Base-by-base conservation (phyloP, 2,888 invertebrate species). In the Pristionchus mayeri region DNA sequence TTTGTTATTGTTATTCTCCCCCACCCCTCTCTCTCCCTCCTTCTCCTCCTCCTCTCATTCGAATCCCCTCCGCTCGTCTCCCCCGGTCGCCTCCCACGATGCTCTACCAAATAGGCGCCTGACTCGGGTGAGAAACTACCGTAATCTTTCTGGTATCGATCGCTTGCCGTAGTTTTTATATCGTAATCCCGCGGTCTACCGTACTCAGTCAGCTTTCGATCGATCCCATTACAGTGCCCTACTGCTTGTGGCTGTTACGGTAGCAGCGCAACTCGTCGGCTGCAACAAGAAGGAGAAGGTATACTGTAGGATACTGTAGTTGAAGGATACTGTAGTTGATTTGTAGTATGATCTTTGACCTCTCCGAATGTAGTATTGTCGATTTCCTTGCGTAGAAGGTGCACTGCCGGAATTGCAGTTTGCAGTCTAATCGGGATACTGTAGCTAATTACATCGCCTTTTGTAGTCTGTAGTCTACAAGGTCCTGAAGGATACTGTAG, bases 231-330 rank as follows among this genome's bases (percentile, higher is more conserved):
- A 67, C 67, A 67, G 67, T 67, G 18, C 67, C 21, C 67, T 67
- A 7, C 21, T 67, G 24, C 18, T 67, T 0, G 37, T 60, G 27
- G 67, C 67, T 18, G 37, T 21, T n/a, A 37, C 67, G 18, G 67
- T 21, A n/a, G 34, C 37, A 21, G 34, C 37, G 3, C 21, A 13
- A 0, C 18, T 37, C 34, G 37, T 67, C 37, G 67, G 67, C 67
- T 67, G 67, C n/a, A 27, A 67, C 37, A 67, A 67, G 67, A 67
- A 67, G 67, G 67, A 67, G 37, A 67, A 67, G 67, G 63, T 63
- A n/a, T 57, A 57, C 57, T 57, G 57, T 57, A 7, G 18, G 18
- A 30, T 11, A 9, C 9, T 30, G 27, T 18, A 9, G 9, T 27
- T n/a, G n/a, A n/a, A n/a, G n/a, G n/a, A n/a, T n/a, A n/a, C 30